Percentiles rank a stretch among this genome's conserved stretches.
Conservation (phyloP, 1,140 invertebrate genomes). For the Probaryconus sp. region DNA sequence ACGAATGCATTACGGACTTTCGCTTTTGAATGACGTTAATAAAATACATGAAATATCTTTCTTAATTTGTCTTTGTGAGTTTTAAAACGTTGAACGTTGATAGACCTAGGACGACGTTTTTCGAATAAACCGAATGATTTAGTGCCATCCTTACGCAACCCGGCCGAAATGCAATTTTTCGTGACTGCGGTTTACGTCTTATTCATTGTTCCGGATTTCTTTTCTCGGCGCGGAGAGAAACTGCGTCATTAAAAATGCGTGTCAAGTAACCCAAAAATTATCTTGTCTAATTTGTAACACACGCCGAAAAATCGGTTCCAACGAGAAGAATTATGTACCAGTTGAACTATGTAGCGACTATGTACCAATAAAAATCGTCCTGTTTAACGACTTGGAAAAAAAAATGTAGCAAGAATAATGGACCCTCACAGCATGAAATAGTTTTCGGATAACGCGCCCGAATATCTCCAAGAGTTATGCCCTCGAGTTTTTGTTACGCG, state of each 20-base stretch:
- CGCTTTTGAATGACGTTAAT: conserved; percentile 5
- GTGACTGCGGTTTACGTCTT: too few species aligned
- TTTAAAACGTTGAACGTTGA: conserved; percentile 30
- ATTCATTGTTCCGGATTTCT: too few species aligned
- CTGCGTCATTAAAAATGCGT: conserved; percentile 26
- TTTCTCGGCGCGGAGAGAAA: too few species aligned
- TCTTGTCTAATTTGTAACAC: conserved; percentile 43
- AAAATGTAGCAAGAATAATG: conserved; percentile 49
- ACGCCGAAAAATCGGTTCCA: conserved; percentile 28
- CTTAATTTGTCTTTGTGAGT: too few species aligned
- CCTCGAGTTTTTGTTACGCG: conserved; percentile 33
- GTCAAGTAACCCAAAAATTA: conserved; percentile 33
- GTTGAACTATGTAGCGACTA: conserved; percentile 32
- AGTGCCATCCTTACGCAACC: conserved; percentile 15
- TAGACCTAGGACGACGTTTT: conserved; percentile 3
- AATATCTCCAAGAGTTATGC: conserved; percentile 42
- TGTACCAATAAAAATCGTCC: conserved; percentile 29
- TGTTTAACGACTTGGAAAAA: conserved; percentile 46
- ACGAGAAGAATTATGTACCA: conserved; percentile 30
- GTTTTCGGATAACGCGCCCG: conserved; percentile 42
- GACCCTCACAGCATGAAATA: conserved; percentile 46
- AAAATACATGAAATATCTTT: background rate
- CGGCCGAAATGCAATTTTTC: conserved; percentile 6
- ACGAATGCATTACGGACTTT: too few species aligned
- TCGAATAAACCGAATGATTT: conserved; percentile 31